phyloP scores from a whole-genome alignment of 2,888 invertebrate species.

The Coelopa pilipes region DNA sequence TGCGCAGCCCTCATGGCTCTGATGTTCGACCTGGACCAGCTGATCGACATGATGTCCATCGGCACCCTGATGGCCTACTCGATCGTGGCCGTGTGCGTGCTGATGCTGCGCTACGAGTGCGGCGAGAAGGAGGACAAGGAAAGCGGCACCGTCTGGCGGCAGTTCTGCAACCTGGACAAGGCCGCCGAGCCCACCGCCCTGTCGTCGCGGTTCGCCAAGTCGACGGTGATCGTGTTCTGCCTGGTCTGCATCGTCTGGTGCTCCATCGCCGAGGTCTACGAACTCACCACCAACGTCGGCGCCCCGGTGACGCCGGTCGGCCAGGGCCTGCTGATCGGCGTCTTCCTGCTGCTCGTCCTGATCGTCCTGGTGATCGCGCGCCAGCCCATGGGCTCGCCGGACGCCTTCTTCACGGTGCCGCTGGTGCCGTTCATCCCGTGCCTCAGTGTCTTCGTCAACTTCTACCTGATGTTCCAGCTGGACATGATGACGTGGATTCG shows the following conservation, averaged over 20 bases:
- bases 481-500: conserved; percentile 88
- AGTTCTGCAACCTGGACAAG: conserved; percentile 57
- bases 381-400: conserved; percentile 74
- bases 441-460: conserved; percentile 85
- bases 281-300: conserved; percentile 22
- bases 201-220: conserved; percentile 75
- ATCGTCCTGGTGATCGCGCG: conserved; percentile 73
- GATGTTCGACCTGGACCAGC: conserved; percentile 87
- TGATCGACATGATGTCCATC: conserved; percentile 97
- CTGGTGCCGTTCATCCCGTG: conserved; percentile 86
- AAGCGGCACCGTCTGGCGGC: conserved; percentile 62
- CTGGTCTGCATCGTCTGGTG: conserved; percentile 64
- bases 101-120: conserved; percentile 79
- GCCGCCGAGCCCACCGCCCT: conserved; percentile 75
- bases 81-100: conserved; percentile 89
- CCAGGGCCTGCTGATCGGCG: conserved; percentile 66
- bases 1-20: conserved; percentile 81
- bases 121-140: conserved; percentile 58
- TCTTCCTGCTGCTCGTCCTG: conserved; percentile 70
- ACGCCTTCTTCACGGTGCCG: conserved; percentile 84
- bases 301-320: conserved; percentile 48
- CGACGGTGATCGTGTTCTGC: conserved; percentile 71
- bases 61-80: conserved; percentile 90
- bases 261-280: conserved; percentile 50
- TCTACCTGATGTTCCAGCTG: conserved; percentile 91